A percentile compares a stretch with the other conserved stretches of the same genome.
phyloP scores from a whole-genome alignment of 37 sponge, comb jelly and placozoan genomes.

The Amphimedon queenslandica region DNA sequence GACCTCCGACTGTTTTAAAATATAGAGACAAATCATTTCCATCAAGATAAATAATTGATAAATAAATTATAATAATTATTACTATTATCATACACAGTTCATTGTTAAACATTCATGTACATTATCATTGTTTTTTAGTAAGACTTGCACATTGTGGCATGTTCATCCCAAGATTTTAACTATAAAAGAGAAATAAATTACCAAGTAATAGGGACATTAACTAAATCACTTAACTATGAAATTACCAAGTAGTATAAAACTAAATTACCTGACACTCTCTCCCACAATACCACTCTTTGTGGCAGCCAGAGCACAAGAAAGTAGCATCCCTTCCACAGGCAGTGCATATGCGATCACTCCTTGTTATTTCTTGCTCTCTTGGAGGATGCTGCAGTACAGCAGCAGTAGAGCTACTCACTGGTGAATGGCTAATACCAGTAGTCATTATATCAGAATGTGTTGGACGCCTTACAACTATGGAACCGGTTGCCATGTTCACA shows the following conservation, averaged over 20 bases:
- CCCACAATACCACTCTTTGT: slow-evolving; percentile 83
- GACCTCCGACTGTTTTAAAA: slow-evolving; percentile 48
- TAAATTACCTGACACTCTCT: slow-evolving; percentile 75
- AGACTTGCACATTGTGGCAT: slow-evolving; percentile 34
- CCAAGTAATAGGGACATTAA: too few species aligned
- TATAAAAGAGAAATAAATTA: slow-evolving; percentile 12
- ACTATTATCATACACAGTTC: not conserved
- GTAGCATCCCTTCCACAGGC: slow-evolving; percentile 66
- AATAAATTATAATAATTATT: not conserved
- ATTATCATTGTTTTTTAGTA: too few species aligned
- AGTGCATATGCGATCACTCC: slow-evolving; percentile 25
- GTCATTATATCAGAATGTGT: too few species aligned
- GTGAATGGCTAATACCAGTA: not conserved
- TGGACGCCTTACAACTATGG: not conserved
- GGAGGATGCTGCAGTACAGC: not conserved
- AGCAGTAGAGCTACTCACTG: too few species aligned
- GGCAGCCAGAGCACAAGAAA: slow-evolving; percentile 85
- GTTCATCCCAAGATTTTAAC: slow-evolving; percentile 48
- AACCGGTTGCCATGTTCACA: not conserved
- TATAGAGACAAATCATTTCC: slow-evolving; percentile 18
- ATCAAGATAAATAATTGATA: not conserved
- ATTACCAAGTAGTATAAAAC: not conserved
- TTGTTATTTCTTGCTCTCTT: not conserved
- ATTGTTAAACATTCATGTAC: not conserved
- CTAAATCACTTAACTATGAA: too few species aligned